These are phyloP conservation scores for Drosophila parvula DNA, from an alignment of 1,140 invertebrate species.

Conservation along the genomic window DNA sequence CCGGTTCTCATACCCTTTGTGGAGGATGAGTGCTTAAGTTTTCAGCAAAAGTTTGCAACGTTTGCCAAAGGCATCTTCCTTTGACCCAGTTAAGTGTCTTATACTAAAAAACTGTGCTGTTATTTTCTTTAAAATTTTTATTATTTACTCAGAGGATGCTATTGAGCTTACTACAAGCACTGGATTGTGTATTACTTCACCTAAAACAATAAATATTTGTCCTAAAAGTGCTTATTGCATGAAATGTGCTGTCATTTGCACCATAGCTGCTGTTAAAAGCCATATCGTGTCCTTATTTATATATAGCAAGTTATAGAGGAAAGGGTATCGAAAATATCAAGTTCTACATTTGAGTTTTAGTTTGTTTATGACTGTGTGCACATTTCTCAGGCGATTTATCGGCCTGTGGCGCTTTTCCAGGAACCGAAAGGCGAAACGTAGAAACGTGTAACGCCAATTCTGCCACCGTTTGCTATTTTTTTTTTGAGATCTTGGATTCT, in stretches of 20 bases:
- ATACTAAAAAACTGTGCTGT: no score
- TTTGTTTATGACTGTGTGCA: slow-evolving; percentile 4
- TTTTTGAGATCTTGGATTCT: slow-evolving; percentile 12
- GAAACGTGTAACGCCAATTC: slow-evolving; percentile 28
- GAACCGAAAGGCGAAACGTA: slow-evolving; percentile 24
- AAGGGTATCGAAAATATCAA: slow-evolving; percentile 1
- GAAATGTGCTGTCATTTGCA: no score
- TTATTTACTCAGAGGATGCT: no score
- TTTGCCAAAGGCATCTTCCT: no score
- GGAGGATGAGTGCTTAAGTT: not conserved
- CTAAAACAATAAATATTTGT: no score
- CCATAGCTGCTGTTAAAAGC: no score
- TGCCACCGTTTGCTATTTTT: slow-evolving; percentile 43
- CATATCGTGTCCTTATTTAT: not conserved
- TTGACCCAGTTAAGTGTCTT: no score
- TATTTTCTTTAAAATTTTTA: no score
- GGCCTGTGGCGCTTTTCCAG: slow-evolving; percentile 34
- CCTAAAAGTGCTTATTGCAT: no score
- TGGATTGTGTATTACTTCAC: no score
- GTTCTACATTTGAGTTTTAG: not conserved
- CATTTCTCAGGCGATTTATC: slow-evolving; percentile 29
- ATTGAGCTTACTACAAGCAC: no score
- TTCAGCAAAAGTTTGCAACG: not conserved
- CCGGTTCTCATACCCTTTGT: slow-evolving; percentile 2
- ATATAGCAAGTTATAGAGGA: not conserved